Evolutionary conservation across 2,797 vertebrate species (phyloP), one percentile per base, ranked within the genome.

Genomic region (Moxostoma hubbsi): DNA sequence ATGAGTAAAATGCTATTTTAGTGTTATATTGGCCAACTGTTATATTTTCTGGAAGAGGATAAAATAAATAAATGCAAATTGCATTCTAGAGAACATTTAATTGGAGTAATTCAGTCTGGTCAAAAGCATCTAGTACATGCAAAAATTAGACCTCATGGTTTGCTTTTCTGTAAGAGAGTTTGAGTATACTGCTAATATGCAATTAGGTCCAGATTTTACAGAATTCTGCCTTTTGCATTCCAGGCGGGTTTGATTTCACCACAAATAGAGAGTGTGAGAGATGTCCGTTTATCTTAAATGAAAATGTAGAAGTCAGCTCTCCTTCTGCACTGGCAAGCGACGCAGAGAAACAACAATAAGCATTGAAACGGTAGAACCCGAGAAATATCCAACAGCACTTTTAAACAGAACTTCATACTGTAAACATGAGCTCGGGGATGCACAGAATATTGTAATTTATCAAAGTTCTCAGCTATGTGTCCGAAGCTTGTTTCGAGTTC

Each of bases 161-260:
- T 82, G 55, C 70, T 68, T 77, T 79, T 67, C 18, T 71, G 75
- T 36, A 36, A 36, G 36, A 36, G 4, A 36, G 36, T 36, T 36
- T 36, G 3, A 36, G 36, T 36, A 36, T 36, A 36, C 36, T 36
- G 36, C 36, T 83, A 84, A 54, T 90, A 91, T 89, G 83, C 89
- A 91, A 92, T 91, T 92, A 90, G 86, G 85, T 86, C 86, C 84
- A 84, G 83, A 82, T 89, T 89, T 85, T 85, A 87, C 83, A 67
- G 84, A 68, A 89, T 88, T 88, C 51, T 88, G 82, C 82, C 83
- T 87, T 88, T 77, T 36, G 36, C 36, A 81, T 88, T 90, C 86
- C 87, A 84, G 13, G 8, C 85, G 86, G 88, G 87, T 93, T 84
- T 82, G 74, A 89, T 93, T 93, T 91, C 89, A 92, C 91, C 92